Base-by-base conservation (phyloP, 1,140 invertebrate species). In the Pogonomyrmex barbatus region DNA sequence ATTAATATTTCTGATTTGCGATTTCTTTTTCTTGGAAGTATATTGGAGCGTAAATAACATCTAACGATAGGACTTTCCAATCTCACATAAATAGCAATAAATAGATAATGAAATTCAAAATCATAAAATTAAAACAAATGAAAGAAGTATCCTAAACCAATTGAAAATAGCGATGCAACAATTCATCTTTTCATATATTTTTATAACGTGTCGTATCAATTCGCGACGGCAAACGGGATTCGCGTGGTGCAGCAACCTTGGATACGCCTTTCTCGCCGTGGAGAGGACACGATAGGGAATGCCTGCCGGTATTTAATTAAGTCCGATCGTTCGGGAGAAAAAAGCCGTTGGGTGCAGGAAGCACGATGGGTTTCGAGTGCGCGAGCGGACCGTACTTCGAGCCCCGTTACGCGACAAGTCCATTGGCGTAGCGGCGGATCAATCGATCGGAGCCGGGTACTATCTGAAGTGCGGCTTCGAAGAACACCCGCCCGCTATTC, bases 321-420 rank as follows among this genome's bases (percentile, higher is more conserved):
- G 30, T 71, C 86, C 67, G 63, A 73, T 52, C 73, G 45, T 50
- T 77, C 50, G 62, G 47, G 10, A 60, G 24, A 87, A 91, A 88
- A 84, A 88, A 91, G 87, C 68, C 36, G 84, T 79, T 86, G 76
- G 24, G 45, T 90, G 76, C 90, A 90, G 91, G 91, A 91, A 91
- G 91, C 85, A 75, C 90, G 86, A 91, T 88, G 90, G 86, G 90
- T 91, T 90, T 91, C 81, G 88, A 87, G 84, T 88, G 70, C 65
- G 84, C 81, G 65, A 91, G 42, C 90, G 83, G 54, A 90, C 65
- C 90, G 83, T 89, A 56, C 81, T 77, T 85, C 86, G 76, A 87
- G 81, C 82, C 73, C 90, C 90, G 90, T 91, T 91, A 91, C 79
- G 79, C 78, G 87, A 89, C 82, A 76, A 45, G 76, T 24, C 10